A percentile compares a stretch with the other conserved stretches of the same genome.
Evolutionary conservation across 2,888 invertebrate species (phyloP).

Genomic region (Helleia helle): DNA sequence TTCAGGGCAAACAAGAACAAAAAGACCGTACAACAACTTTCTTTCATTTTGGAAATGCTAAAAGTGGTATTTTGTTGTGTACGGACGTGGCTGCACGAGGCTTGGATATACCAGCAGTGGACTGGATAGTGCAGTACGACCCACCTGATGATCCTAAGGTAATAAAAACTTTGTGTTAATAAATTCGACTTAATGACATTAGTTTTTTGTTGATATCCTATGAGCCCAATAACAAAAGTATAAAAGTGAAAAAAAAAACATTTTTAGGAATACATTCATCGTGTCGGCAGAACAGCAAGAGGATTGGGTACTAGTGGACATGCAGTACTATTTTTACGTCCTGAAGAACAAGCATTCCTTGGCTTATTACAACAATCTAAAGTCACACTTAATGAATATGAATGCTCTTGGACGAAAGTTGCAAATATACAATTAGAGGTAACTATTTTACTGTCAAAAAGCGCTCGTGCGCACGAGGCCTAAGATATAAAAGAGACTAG

Average conservation of each 20-base stretch:
- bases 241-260: no score
- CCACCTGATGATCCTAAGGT: slow-evolving; percentile 99
- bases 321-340: slow-evolving; percentile 92
- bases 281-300: slow-evolving; percentile 97
- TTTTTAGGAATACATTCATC: slow-evolving; percentile 96
- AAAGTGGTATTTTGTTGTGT: slow-evolving; percentile 92
- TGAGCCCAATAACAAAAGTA: no score
- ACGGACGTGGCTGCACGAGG: slow-evolving; percentile 99
- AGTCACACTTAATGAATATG: slow-evolving; percentile 96
- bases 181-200: no score
- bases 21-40: slow-evolving; percentile 97
- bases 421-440: slow-evolving; percentile 96
- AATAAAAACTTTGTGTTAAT: slow-evolving; percentile 15
- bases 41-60: slow-evolving; percentile 98
- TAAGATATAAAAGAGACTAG: no score
- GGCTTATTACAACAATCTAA: slow-evolving; percentile 93
- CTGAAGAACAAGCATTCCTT: slow-evolving; percentile 96
- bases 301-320: slow-evolving; percentile 95
- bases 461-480: not conserved
- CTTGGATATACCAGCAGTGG: slow-evolving; percentile 96
- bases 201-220: not conserved
- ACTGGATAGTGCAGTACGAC: slow-evolving; percentile 99
- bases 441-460: not conserved
- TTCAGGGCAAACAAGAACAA: slow-evolving; percentile 98
- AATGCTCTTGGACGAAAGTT: slow-evolving; percentile 98